Evolutionary conservation across 2,113 vertebrate species (phyloP).

Genomic region (Thryonomys swinderianus): DNA sequence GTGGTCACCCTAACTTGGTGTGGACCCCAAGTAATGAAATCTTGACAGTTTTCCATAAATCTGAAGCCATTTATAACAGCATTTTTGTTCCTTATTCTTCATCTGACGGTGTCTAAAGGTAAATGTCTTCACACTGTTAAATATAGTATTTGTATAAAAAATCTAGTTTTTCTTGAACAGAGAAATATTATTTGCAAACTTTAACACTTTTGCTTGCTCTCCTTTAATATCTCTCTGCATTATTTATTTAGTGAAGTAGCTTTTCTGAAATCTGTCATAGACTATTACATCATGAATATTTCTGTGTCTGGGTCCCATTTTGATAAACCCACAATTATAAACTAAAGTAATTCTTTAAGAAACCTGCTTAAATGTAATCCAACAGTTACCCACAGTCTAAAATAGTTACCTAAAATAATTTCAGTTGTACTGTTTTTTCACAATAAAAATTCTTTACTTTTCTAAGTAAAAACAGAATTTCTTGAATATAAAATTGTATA

Average conservation of each 20-base stretch:
- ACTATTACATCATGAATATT: neutral
- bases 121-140: neutral
- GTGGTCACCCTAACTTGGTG: neutral
- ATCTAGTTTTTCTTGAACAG: neutral
- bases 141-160: neutral
- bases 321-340: neutral
- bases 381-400: neutral
- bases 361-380: neutral
- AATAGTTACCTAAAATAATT: neutral
- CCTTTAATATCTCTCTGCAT: neutral
- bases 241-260: neutral
- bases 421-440: neutral
- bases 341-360: neutral
- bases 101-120: neutral
- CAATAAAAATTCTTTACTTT: neutral
- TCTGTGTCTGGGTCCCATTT: neutral
- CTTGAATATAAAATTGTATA: neutral
- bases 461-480: slow-evolving; percentile 4
- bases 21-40: neutral
- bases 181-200: neutral
- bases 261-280: neutral
- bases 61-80: neutral
- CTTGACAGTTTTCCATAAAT: neutral
- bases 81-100: neutral
- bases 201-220: neutral